Evolutionary conservation across 2,888 invertebrate genomes (phyloP).

Genomic region (Pyrocoelia pectoralis): DNA sequence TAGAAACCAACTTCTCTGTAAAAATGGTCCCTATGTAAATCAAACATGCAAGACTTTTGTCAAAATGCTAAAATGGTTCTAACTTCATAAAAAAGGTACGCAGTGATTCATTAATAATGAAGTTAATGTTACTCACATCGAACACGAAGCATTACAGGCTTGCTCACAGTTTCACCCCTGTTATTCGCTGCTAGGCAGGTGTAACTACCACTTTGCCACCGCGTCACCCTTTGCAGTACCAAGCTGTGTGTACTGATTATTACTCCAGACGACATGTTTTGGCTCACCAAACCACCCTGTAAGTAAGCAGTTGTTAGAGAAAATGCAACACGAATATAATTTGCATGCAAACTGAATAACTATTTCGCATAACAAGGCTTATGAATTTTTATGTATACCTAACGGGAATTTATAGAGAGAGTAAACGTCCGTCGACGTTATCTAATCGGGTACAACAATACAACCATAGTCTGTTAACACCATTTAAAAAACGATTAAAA

Average conservation of each 20-base stretch:
- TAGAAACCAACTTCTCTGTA: too few species aligned
- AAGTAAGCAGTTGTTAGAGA: constrained; percentile 37
- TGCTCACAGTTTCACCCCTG: constrained; percentile 82
- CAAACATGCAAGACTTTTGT: too few species aligned
- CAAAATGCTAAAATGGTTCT: too few species aligned
- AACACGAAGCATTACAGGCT: constrained; percentile 78
- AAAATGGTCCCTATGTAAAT: too few species aligned
- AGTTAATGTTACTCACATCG: constrained; percentile 75
- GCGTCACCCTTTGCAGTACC: constrained; percentile 84
- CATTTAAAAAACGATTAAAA: constrained; percentile 14
- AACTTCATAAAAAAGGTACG: too few species aligned
- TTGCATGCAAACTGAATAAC: constrained; percentile 6
- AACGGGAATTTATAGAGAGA: neutral
- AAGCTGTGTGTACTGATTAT: constrained; percentile 89
- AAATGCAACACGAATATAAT: neutral
- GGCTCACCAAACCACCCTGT: constrained; percentile 78
- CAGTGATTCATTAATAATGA: neutral
- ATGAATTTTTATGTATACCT: neutral
- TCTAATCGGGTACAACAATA: constrained; percentile 7
- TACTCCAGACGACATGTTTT: constrained; percentile 84
- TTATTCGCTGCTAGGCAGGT: constrained; percentile 85
- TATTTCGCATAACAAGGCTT: neutral
- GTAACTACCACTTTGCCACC: constrained; percentile 84
- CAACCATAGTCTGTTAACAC: constrained; percentile 8
- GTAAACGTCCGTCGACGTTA: constrained; percentile 1